These are phyloP conservation scores for Parasteatoda tepidariorum DNA, from an alignment of 1,140 invertebrate species.

Conservation along the genomic window DNA sequence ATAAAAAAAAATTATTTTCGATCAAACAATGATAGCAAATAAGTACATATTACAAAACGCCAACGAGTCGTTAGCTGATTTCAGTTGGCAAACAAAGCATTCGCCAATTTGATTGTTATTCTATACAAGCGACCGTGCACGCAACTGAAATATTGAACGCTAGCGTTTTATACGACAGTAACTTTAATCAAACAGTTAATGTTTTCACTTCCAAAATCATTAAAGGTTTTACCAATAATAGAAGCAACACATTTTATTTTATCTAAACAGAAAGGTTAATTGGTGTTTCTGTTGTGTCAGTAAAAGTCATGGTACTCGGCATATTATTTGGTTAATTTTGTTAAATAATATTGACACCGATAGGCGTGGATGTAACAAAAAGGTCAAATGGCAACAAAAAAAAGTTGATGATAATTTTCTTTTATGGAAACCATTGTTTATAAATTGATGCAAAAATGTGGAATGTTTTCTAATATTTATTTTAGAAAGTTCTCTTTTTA, in stretches of 20 bases:
- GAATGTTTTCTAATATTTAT: not conserved
- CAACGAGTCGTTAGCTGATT: conserved; percentile 7
- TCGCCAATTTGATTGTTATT: not conserved
- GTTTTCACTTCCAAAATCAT: conserved; percentile 32
- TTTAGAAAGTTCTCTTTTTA: not conserved
- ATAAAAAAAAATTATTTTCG: not conserved
- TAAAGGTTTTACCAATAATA: conserved; percentile 26
- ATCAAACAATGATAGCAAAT: not conserved
- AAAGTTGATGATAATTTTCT: no score
- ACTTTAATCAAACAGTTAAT: conserved; percentile 11
- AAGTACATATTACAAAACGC: conserved; percentile 20
- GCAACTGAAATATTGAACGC: not conserved
- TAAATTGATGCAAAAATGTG: no score
- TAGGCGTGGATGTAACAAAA: no score
- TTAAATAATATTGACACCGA: no score
- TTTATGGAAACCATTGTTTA: no score
- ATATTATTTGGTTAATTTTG: no score
- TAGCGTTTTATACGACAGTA: not conserved
- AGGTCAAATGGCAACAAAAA: no score
- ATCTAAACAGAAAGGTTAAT: conserved; percentile 37
- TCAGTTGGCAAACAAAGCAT: conserved; percentile 37
- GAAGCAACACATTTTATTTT: not conserved
- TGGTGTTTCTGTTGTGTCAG: not conserved
- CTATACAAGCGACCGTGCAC: conserved; percentile 3
- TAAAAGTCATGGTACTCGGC: not conserved